phyloP scores from a whole-genome alignment of 2,113 vertebrate genomes.

The Dasyprocta punctata region DNA sequence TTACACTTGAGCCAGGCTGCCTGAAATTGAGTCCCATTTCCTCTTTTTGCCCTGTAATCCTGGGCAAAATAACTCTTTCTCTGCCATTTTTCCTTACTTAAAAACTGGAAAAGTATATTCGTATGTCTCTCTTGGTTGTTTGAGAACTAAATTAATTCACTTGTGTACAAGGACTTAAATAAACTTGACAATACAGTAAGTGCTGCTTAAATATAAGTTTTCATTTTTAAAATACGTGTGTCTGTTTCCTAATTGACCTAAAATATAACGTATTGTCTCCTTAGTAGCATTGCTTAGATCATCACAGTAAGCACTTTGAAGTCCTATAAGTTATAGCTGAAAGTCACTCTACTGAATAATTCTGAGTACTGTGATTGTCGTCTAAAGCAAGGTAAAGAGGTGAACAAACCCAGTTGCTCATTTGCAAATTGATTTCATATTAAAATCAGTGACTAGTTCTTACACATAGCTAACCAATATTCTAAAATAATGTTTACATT shows the following conservation, averaged over 20 bases:
- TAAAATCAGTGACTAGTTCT: constrained; percentile 6
- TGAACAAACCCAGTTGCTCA: background rate
- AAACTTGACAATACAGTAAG: background rate
- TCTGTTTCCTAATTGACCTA: background rate
- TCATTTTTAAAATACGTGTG: background rate
- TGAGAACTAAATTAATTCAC: background rate
- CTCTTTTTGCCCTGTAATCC: background rate
- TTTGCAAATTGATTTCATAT: background rate
- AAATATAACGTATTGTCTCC: background rate
- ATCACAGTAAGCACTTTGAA: background rate
- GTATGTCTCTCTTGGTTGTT: background rate
- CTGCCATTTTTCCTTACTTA: background rate
- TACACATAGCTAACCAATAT: background rate
- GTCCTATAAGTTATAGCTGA: background rate
- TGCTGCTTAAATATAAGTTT: constrained; percentile 7
- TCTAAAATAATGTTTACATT: background rate
- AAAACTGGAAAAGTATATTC: background rate
- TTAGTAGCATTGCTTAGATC: background rate
- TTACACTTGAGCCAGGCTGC: background rate
- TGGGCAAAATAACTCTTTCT: background rate
- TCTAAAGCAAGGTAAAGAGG: background rate
- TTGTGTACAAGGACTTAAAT: background rate
- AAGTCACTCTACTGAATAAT: background rate
- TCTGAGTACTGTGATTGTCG: background rate
- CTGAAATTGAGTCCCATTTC: background rate